phyloP scores from a whole-genome alignment of 2,113 vertebrate genomes.

The Cyanocitta stelleri region DNA sequence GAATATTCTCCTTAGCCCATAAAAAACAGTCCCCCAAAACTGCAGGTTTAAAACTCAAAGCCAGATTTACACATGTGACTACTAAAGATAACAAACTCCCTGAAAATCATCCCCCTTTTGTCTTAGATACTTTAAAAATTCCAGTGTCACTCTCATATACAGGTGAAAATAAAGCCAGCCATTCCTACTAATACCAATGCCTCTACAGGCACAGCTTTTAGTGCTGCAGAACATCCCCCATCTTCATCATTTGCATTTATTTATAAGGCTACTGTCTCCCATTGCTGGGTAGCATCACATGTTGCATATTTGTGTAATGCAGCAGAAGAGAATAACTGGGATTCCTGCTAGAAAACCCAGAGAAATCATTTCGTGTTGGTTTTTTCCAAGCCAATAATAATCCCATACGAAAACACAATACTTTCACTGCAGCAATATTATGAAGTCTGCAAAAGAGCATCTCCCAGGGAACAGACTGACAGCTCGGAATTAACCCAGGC shows the following conservation, averaged over 20 bases:
- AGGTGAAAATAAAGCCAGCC: background rate
- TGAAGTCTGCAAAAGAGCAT: background rate
- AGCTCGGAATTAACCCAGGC: conserved; percentile 11
- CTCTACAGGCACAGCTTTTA: background rate
- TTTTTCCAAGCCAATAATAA: conserved; percentile 53
- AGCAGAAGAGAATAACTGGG: conserved; percentile 29
- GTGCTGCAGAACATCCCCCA: background rate
- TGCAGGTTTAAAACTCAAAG: conserved; percentile 1
- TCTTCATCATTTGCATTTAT: conserved; percentile 17
- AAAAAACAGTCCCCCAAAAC: background rate
- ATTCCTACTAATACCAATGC: background rate
- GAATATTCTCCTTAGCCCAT: background rate
- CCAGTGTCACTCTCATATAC: background rate
- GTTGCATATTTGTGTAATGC: conserved; percentile 28
- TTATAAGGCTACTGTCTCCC: background rate
- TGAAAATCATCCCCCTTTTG: background rate
- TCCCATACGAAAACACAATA: background rate
- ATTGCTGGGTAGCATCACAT: background rate
- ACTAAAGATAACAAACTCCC: background rate
- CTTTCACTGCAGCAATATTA: background rate
- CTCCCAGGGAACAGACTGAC: background rate
- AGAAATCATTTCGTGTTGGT: background rate
- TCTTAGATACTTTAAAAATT: background rate
- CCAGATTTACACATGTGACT: background rate
- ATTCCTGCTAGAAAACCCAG: conserved; percentile 40